Base-by-base conservation (phyloP, 1,140 invertebrate species). In the Cardiocondyla obscurior region DNA sequence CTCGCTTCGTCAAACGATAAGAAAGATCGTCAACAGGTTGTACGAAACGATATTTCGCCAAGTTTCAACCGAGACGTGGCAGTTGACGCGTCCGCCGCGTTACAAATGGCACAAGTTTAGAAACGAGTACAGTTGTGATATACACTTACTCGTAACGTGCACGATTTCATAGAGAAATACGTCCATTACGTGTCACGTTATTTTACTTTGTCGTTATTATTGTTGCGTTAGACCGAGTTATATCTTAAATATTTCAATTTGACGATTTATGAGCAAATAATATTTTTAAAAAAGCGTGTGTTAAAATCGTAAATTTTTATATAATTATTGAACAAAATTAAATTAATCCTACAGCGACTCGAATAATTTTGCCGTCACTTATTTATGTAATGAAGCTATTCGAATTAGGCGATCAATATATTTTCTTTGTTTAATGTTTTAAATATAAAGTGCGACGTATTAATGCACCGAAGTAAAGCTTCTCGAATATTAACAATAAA, bases 11-110 rank as follows among this genome's bases (percentile, higher is more conserved):
- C 74, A 51, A 65, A 79, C 12, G 42, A 3, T 12, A 22, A 67
- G 49, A 30, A 64, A 42, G 62, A 69, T 79, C 25, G 62, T 79
- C 74, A 79, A 79, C 74, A 79, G 33, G 64, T 79, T 53, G 22
- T n/a, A 79, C 16, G 30, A 42, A 67, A 42, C 33, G 62, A 53
- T 77, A 77, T 67, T 55, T 77, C 19, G 60, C 33, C 22, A 53
- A 79, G 60, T 79, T 67, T 67, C 46, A 36, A 33, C 46, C 62
- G 22, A 69, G 64, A 55, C 25, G n/a, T 73, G 28, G 28, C 28
- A 39, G 46, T 39, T 77, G 74, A 65, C 44, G 7, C 10, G 58
- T 36, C 22, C 16, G 22, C 36, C 30, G n/a, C 6, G 7, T 76
- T 76, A 65, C 73, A 65, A 76, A 76, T 76, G 22, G 30, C 6